phyloP scores from a whole-genome alignment of 1,140 invertebrate genomes.

The Homarus americanus region DNA sequence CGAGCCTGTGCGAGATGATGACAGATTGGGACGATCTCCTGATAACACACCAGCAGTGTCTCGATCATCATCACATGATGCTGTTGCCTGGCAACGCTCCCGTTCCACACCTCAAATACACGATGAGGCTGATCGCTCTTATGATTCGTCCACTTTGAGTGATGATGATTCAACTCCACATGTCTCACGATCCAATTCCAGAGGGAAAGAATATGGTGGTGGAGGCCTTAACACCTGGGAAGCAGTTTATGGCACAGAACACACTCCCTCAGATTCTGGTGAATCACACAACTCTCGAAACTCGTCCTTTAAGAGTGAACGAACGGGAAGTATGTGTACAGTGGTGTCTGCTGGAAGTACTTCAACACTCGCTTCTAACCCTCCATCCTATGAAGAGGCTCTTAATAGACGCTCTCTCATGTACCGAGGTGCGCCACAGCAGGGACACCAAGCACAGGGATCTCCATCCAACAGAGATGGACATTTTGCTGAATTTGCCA shows the following conservation, averaged over 20 bases:
- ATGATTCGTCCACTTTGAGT: slow-evolving; percentile 80
- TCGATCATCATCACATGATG: slow-evolving; percentile 68
- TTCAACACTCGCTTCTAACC: slow-evolving; percentile 73
- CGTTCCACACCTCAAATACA: slow-evolving; percentile 78
- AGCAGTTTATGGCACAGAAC: slow-evolving; percentile 54
- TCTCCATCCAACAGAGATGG: slow-evolving; percentile 61
- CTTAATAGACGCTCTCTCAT: slow-evolving; percentile 79
- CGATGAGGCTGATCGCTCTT: slow-evolving; percentile 77
- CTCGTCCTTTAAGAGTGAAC: slow-evolving; percentile 73
- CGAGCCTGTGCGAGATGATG: slow-evolving; percentile 57
- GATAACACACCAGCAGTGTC: slow-evolving; percentile 66
- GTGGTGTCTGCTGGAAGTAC: slow-evolving; percentile 74
- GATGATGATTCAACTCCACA: slow-evolving; percentile 81
- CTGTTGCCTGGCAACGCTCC: slow-evolving; percentile 75
- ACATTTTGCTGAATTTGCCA: slow-evolving; percentile 76
- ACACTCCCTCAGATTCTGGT: slow-evolving; percentile 77
- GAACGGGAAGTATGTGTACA: slow-evolving; percentile 75
- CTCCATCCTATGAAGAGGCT: slow-evolving; percentile 74
- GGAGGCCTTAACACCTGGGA: slow-evolving; percentile 67
- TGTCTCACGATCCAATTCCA: slow-evolving; percentile 80
- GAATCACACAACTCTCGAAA: slow-evolving; percentile 76
- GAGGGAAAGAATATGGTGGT: slow-evolving; percentile 78
- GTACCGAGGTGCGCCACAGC: slow-evolving; percentile 79
- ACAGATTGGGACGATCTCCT: slow-evolving; percentile 57
- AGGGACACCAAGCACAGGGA: slow-evolving; percentile 41